Evolutionary conservation across 2,113 vertebrate species (phyloP).

Genomic region (Siphamia tubifer): DNA sequence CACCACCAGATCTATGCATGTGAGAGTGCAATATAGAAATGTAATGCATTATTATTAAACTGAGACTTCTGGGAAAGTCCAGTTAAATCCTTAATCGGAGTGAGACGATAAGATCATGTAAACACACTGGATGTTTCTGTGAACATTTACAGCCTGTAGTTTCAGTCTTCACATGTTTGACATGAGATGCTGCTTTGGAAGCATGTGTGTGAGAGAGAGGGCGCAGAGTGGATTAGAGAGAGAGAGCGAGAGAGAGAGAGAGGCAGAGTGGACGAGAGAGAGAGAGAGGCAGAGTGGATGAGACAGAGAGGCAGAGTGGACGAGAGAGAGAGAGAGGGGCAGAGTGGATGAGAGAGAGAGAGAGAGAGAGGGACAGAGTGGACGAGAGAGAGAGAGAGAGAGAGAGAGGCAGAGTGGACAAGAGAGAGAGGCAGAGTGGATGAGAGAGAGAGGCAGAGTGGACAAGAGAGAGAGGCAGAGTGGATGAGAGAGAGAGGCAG

Average conservation of each 20-base stretch:
- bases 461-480: no score
- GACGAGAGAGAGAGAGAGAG: not conserved
- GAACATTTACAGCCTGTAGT: constrained; percentile 65
- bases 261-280: not conserved
- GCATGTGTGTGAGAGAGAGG: no score
- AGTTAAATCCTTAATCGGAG: no score
- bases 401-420: no score
- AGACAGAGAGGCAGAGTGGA: not conserved
- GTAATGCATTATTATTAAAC: no score
- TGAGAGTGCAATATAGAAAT: no score
- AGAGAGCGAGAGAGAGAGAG: not conserved
- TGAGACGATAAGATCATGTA: no score
- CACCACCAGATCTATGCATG: no score
- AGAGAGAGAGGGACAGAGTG: not conserved
- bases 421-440: not conserved
- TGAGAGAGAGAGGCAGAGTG: not conserved
- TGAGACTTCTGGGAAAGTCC: no score
- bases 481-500: not conserved
- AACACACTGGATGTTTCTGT: constrained; percentile 54
- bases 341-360: not conserved
- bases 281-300: no score
- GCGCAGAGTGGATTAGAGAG: no score
- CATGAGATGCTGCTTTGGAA: constrained; percentile 18
- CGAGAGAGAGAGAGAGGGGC: not conserved
- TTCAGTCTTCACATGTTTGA: constrained; percentile 18